Evolutionary conservation across 2,113 vertebrate species (phyloP), one percentile per base, ranked within the genome.

Genomic region (Sylvicapra grimmia): DNA sequence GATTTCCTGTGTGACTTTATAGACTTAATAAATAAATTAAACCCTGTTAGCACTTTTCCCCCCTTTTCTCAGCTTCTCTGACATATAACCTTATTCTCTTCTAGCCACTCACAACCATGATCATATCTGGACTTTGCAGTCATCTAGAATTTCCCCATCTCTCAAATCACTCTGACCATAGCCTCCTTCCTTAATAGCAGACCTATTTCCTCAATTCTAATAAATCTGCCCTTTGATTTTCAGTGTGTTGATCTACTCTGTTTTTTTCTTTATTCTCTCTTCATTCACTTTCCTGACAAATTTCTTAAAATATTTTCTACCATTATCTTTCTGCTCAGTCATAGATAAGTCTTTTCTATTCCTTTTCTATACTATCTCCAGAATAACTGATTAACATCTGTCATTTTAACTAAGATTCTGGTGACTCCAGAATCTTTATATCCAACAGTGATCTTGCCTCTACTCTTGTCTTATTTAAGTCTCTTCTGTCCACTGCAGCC

Each of bases 281-380:
- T 93, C 23, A 83, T 96, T 93, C 47, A 90, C 25, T 92, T 97
- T 77, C 56, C 96, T 95, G 58, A 72, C 12, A 85, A 15, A 59
- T 88, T 31, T 25, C 33, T 56, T 36, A 72, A 72, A 65, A 72
- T 72, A 72, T 36, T 72, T 36, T 72, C 63, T 86, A 58, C 25
- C 8, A 18, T 86, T 90, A 86, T 82, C 92, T 53, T 86, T 68
- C 49, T 87, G 9, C 51, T 68, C 47, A 91, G 3, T 91, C 51
- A 61, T 53, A 12, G 16, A 23, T 93, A 3, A 83, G 9, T 79
- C 21, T 29, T 83, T 87, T 87, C 31, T 87, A 16, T 31, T 92
- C 40, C 53, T 40, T 13, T 56, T 56, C 23, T 83, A 7, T 82
- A 49, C 15, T 54, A 12, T 80, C 19, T 58, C 33, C 61, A 72